Evolutionary conservation across 2,797 vertebrate species (phyloP).

Genomic region (Anguilla megastoma): DNA sequence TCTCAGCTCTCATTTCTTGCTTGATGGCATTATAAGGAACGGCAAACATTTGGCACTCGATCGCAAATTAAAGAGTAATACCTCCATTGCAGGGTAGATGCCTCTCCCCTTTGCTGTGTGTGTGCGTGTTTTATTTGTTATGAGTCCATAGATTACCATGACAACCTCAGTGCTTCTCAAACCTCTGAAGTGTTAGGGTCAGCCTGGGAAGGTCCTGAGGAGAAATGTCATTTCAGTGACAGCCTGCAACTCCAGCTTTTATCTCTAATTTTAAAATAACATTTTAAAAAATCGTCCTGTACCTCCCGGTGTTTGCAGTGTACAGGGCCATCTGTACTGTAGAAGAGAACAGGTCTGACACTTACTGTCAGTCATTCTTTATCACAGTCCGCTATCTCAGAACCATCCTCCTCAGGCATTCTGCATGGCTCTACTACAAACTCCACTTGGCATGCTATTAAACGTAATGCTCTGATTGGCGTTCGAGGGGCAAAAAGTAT

Average conservation of each 20-base stretch:
- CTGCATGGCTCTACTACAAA: constrained; percentile 28
- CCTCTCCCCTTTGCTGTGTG: constrained; percentile 43
- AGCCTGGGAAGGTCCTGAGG: constrained; percentile 51
- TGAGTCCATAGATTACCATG: constrained; percentile 60
- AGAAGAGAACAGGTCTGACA: constrained; percentile 42
- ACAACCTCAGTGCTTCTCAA: constrained; percentile 57
- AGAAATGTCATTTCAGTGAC: constrained; percentile 60
- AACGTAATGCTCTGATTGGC: constrained; percentile 52
- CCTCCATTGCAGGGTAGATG: constrained; percentile 37
- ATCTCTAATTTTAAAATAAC: constrained; percentile 39
- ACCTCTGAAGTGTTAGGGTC: constrained; percentile 61
- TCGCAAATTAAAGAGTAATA: constrained; percentile 60
- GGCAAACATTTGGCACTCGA: constrained; percentile 32
- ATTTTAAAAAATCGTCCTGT: constrained; percentile 28
- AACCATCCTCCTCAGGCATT: constrained; percentile 39
- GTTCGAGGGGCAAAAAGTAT: constrained; percentile 7
- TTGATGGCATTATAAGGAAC: constrained; percentile 50
- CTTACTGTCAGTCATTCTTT: constrained; percentile 57
- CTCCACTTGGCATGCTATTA: constrained; percentile 44
- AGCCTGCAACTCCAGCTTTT: constrained; percentile 47
- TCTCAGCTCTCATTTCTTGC: constrained; percentile 28
- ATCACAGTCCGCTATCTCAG: constrained; percentile 46
- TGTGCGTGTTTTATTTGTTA: constrained; percentile 49
- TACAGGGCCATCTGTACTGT: constrained; percentile 36
- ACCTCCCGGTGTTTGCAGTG: constrained; percentile 36